Conservation (phyloP, 1,140 invertebrate genomes). For the Habropoda laboriosa region DNA sequence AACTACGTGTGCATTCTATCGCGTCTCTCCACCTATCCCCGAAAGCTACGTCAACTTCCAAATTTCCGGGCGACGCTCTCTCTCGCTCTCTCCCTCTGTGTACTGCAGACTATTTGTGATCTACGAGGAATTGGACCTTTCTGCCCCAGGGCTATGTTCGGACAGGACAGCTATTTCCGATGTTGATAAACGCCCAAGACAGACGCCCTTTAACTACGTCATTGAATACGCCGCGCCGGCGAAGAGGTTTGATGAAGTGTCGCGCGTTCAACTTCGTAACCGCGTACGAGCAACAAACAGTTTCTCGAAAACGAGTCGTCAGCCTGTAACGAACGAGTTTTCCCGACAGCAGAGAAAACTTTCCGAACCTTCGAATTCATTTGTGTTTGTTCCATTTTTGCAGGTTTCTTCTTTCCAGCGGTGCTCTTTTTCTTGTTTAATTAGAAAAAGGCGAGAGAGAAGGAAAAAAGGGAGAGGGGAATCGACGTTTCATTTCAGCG, state of each 20-base stretch:
- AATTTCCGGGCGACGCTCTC: constrained; percentile 48
- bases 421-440: neutral
- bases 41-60: constrained; percentile 50
- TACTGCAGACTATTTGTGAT: constrained; percentile 47
- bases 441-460: neutral
- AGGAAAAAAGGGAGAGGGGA: neutral
- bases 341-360: neutral
- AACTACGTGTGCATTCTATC: neutral
- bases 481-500: constrained; percentile 36
- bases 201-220: constrained; percentile 5
- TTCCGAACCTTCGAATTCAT: neutral
- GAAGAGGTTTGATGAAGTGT: too few relatives aligned
- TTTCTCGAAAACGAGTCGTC: neutral
- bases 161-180: constrained; percentile 49
- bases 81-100: neutral
- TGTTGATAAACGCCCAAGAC: constrained; percentile 50
- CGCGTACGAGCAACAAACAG: neutral
- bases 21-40: neutral
- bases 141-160: constrained; percentile 12
- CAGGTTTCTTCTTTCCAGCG: too few relatives aligned
- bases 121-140: constrained; percentile 54
- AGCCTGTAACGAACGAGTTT: neutral
- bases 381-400: too few relatives aligned
- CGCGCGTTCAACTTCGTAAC: too few relatives aligned
- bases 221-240: neutral